A percentile compares a stretch with the other conserved stretches of the same genome.
Evolutionary conservation across 1,140 invertebrate species (phyloP).

Genomic region (Caenorhabditis inopinata): DNA sequence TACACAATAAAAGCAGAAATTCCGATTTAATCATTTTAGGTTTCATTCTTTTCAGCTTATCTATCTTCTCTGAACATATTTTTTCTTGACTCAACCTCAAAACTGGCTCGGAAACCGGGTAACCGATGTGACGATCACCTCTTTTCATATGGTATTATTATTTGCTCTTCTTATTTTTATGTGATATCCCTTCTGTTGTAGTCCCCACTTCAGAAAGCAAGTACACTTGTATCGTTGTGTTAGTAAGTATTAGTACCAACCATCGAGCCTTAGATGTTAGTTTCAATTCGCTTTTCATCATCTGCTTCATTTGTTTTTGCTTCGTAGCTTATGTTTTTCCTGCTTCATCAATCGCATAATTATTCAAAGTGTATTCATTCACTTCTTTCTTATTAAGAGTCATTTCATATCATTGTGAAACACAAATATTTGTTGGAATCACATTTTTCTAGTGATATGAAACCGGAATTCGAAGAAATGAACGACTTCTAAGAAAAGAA

Average conservation of each 20-base stretch:
- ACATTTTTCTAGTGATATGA: no score
- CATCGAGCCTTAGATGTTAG: no score
- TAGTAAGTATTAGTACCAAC: no score
- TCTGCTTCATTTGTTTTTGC: not conserved
- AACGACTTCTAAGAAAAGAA: no score
- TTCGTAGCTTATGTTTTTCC: not conserved
- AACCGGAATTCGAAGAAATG: no score
- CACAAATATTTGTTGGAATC: not conserved
- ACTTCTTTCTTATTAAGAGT: not conserved
- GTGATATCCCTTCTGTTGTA: not conserved
- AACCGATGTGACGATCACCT: not conserved
- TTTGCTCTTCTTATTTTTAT: not conserved
- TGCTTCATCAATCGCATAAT: not conserved
- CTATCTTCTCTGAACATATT: not conserved
- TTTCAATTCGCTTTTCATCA: no score
- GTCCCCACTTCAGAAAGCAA: no score
- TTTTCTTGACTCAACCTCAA: not conserved
- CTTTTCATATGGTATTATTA: not conserved
- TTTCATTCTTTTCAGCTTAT: not conserved
- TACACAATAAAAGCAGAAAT: conserved; percentile 57
- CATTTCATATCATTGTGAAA: not conserved
- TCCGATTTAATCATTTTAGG: conserved; percentile 49
- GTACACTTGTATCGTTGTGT: no score
- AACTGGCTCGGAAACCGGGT: not conserved
- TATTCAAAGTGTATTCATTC: conserved; percentile 32